Percentiles rank a stretch among this genome's conserved stretches.
These are phyloP conservation scores for Alauda arvensis DNA, from an alignment of 2,797 vertebrate species.

Conservation along the genomic window DNA sequence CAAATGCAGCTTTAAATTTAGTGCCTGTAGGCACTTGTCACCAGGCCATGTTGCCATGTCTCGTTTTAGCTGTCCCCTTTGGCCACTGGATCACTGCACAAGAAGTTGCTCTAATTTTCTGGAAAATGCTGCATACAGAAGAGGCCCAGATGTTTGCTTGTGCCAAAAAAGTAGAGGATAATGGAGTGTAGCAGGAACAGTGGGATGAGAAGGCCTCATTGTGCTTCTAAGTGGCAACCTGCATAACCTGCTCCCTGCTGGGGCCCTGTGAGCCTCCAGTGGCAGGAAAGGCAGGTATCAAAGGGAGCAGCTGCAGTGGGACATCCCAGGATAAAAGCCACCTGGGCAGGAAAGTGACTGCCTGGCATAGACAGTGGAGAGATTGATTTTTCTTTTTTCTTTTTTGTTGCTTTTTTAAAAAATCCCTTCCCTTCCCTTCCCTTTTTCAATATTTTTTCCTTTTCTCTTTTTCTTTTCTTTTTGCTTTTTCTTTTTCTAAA, in stretches of 20 bases:
- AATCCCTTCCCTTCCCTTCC: too few relatives aligned
- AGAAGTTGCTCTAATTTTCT: background rate
- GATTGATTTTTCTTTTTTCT: background rate
- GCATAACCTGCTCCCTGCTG: background rate
- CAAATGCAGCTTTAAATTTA: background rate
- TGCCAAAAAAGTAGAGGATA: background rate
- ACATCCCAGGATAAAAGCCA: background rate
- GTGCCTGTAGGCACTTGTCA: background rate
- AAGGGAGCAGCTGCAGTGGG: background rate
- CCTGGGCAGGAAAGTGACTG: background rate
- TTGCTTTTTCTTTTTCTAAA: too few relatives aligned
- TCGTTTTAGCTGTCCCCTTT: background rate
- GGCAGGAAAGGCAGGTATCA: background rate
- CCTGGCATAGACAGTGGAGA: accelerated
- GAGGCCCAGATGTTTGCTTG: background rate
- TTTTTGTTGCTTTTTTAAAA: background rate
- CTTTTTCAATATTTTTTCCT: too few relatives aligned
- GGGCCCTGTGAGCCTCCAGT: background rate
- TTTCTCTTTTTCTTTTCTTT: too few relatives aligned
- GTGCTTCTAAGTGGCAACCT: background rate
- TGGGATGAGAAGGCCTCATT: background rate
- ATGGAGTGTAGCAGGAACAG: background rate
- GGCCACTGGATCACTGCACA: background rate
- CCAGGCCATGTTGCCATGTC: background rate
- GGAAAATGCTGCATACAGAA: background rate